Percentiles rank a stretch among this genome's conserved stretches.
phyloP scores from a whole-genome alignment of 92 coral and sea anemone species.

The Bergia sp. region DNA sequence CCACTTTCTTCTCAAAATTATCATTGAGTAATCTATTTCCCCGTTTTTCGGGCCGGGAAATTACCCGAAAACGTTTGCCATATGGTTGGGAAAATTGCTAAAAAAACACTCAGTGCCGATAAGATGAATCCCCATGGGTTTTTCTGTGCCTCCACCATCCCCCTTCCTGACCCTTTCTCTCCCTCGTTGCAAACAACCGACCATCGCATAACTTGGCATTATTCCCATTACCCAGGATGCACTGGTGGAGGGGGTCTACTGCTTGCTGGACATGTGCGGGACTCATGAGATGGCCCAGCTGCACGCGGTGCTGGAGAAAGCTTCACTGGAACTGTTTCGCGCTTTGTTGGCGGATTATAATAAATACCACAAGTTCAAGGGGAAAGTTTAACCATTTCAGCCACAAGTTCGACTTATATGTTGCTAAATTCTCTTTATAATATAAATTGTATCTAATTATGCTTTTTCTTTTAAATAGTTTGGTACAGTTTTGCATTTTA shows the following conservation, averaged over 20 bases:
- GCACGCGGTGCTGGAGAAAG: constrained; percentile 85
- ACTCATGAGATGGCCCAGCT: constrained; percentile 81
- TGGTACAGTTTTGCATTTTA: no score
- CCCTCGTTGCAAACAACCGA: neutral
- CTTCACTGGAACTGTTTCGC: constrained; percentile 81
- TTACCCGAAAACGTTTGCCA: no score
- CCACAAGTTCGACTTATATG: no score
- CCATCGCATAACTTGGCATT: neutral
- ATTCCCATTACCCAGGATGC: constrained; percentile 57
- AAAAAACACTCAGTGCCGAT: neutral
- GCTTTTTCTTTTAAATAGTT: no score
- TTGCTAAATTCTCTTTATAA: no score
- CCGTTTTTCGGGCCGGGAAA: no score
- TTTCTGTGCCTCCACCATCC: neutral
- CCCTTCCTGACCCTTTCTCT: neutral
- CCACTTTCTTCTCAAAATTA: no score
- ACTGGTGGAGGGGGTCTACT: constrained; percentile 82
- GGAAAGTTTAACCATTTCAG: constrained; percentile 69
- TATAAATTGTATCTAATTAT: no score
- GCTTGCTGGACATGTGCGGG: constrained; percentile 81
- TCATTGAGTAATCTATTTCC: neutral
- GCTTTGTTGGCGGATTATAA: constrained; percentile 74
- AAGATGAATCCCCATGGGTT: neutral
- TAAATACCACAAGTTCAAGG: constrained; percentile 95
- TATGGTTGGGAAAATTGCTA: no score